Evolutionary conservation across 2,113 vertebrate genomes (phyloP).

Genomic region (Toxotes jaculatrix): DNA sequence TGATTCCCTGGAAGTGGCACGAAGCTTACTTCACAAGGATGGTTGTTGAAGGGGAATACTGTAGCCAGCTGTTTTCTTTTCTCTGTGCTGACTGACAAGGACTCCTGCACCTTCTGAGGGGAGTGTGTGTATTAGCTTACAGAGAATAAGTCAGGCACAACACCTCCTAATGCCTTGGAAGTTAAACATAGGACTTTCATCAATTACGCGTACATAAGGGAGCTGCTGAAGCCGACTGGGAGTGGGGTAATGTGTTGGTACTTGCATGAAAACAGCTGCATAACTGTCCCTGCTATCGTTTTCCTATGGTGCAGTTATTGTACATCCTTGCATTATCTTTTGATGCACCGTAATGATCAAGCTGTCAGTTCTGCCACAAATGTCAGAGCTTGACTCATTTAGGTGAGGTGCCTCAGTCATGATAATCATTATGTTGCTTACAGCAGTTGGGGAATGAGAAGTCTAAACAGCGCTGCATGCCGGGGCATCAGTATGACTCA

Average conservation of each 20-base stretch:
- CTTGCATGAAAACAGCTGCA: slow-evolving; percentile 32
- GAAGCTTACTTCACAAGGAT: slow-evolving; percentile 4
- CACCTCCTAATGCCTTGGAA: slow-evolving; percentile 17
- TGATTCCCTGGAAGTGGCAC: slow-evolving; percentile 12
- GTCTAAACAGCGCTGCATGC: neutral
- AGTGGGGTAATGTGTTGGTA: slow-evolving; percentile 23
- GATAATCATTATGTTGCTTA: slow-evolving; percentile 31
- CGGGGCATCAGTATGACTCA: neutral
- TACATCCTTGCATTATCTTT: slow-evolving; percentile 1
- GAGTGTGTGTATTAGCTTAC: neutral
- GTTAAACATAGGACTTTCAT: slow-evolving; percentile 20
- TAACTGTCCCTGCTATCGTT: neutral
- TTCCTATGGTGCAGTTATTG: neutral
- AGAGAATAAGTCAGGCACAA: slow-evolving; percentile 22
- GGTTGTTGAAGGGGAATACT: neutral
- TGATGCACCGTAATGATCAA: slow-evolving; percentile 37
- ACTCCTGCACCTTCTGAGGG: neutral
- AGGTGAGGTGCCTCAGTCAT: slow-evolving; percentile 19
- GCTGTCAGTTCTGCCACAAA: slow-evolving; percentile 24
- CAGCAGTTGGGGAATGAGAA: slow-evolving; percentile 20
- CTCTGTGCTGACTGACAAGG: neutral
- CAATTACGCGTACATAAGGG: slow-evolving; percentile 30
- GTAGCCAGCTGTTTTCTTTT: slow-evolving; percentile 25
- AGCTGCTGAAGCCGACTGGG: slow-evolving; percentile 18
- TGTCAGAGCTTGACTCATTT: slow-evolving; percentile 27